Evolutionary conservation across 1,140 invertebrate genomes (phyloP), one percentile per base, ranked within the genome.

Genomic region (Solen grandis): DNA sequence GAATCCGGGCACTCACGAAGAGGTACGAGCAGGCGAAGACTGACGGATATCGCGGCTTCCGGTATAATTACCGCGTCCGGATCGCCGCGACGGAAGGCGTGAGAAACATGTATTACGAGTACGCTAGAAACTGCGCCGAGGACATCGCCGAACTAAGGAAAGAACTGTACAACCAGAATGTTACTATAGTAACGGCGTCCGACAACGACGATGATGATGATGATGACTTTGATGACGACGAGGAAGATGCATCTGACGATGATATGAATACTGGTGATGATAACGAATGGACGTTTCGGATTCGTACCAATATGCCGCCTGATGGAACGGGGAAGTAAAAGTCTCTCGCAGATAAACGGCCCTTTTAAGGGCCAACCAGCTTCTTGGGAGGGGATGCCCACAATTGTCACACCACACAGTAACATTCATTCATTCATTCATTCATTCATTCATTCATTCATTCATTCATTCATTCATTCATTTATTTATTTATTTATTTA

Each of bases 81-180:
- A n/a, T 83, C 0, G 65, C 76, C 1, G 76, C 72, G 3, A 57
- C 76, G 14, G 81, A 85, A 59, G 84, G 81, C 8, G 66, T 85
- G 0, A 46, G 84, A 16, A 85, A 85, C 62, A 83, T 83, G 76
- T 84, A 76, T 66, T 81, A 81, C 50, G 81, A 85, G 54, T 85
- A 75, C 38, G 84, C 84, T 0, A 33, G 68, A 10, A 73, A 80
- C 54, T 46, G 70, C 19, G 83, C 79, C 13, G 83, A 84, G 14
- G 79, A 84, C 25, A 54, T 84, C 2, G 74, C 75, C 1, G 63
- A 69, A 16, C 68, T 84, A 5, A 57, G 75, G 16, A 76, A 81
- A 19, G 70, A 84, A 27, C 41, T 82, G 0, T 75, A 69, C 35
- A 65, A 68, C n/a, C 63, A 82, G 60, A 75, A 68, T 35, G 63